A percentile compares a stretch with the other conserved stretches of the same genome.
phyloP scores from a whole-genome alignment of 1,140 invertebrate genomes.

The Apis florea region DNA sequence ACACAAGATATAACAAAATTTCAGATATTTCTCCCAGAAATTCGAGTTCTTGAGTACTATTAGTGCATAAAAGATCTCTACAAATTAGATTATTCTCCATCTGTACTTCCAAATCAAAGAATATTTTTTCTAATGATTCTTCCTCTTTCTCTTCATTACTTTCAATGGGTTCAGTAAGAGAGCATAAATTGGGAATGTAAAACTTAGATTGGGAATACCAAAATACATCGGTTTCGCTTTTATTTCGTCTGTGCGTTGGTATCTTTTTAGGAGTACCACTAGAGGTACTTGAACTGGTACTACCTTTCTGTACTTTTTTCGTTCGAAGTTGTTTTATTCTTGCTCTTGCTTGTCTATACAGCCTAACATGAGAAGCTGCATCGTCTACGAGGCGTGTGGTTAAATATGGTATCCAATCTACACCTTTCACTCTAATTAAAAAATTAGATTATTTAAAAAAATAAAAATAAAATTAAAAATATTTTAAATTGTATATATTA shows the following conservation, averaged over 20 bases:
- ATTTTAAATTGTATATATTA: not conserved
- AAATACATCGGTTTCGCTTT: conserved; percentile 86
- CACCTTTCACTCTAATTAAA: conserved; percentile 87
- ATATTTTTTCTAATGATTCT: conserved; percentile 85
- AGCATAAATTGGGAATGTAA: conserved; percentile 77
- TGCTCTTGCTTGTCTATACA: conserved; percentile 88
- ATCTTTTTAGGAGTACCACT: conserved; percentile 80
- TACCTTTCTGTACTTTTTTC: conserved; percentile 78
- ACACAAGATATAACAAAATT: conserved; percentile 90
- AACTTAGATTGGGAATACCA: conserved; percentile 82
- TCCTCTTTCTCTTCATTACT: conserved; percentile 66
- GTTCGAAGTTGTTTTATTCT: conserved; percentile 81
- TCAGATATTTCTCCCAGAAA: conserved; percentile 92
- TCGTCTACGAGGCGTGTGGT: conserved; percentile 94
- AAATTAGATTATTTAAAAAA: not conserved
- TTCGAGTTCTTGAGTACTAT: conserved; percentile 84
- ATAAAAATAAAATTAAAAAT: not conserved
- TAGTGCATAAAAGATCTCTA: conserved; percentile 85
- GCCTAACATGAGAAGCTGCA: conserved; percentile 91
- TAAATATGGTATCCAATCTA: conserved; percentile 94
- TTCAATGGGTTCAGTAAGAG: conserved; percentile 74
- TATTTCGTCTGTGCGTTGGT: conserved; percentile 84
- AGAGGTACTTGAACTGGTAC: conserved; percentile 75
- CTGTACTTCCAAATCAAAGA: conserved; percentile 93
- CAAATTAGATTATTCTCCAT: conserved; percentile 90